These are phyloP conservation scores for Staurois parvus DNA, from an alignment of 2,797 vertebrate species.

Conservation along the genomic window DNA sequence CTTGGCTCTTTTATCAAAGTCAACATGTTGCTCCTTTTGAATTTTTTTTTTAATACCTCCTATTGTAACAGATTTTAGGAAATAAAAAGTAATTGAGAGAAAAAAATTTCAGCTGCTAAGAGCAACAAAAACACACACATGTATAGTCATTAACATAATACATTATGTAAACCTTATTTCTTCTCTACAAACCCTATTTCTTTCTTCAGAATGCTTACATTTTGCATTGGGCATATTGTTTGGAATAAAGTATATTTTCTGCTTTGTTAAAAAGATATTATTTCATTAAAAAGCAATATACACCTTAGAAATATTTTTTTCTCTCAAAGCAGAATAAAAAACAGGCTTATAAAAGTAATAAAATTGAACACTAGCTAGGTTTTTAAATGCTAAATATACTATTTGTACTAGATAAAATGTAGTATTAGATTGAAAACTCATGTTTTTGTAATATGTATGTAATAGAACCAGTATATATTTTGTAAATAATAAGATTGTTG, in stretches of 20 bases:
- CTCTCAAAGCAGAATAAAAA: background rate
- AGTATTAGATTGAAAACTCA: constrained; percentile 28
- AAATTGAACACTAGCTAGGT: constrained; percentile 16
- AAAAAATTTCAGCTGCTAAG: no score
- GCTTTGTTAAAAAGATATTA: background rate
- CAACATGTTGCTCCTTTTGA: no score
- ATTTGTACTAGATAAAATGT: constrained; percentile 37
- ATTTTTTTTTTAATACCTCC: no score
- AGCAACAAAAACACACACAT: no score
- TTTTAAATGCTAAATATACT: constrained; percentile 42
- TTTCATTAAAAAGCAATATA: constrained; percentile 22
- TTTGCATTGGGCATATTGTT: background rate
- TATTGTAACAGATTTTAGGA: no score
- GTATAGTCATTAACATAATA: no score
- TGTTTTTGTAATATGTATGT: constrained; percentile 35
- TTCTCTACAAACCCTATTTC: no score
- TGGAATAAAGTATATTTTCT: background rate
- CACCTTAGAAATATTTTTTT: constrained; percentile 1
- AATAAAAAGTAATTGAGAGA: no score
- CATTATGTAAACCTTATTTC: no score
- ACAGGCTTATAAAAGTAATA: background rate
- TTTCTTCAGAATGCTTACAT: no score
- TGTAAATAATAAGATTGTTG: constrained; percentile 41
- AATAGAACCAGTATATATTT: constrained; percentile 15
- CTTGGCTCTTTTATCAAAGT: no score